Conservation (phyloP, 2,113 vertebrate species). For the Seriola dumerili region DNA sequence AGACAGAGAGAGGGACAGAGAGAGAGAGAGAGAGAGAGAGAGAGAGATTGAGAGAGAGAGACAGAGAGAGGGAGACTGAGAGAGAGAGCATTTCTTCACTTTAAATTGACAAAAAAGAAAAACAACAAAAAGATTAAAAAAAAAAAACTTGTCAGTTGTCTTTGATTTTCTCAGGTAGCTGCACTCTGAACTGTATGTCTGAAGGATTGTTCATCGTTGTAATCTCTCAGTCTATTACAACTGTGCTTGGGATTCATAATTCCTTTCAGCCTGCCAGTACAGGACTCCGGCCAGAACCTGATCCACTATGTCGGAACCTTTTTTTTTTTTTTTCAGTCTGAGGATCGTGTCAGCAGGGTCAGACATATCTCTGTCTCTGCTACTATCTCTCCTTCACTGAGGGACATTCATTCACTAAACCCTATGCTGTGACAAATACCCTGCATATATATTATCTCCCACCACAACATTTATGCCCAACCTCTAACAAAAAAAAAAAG, state of each 20-base stretch:
- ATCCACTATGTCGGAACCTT: constrained; percentile 32
- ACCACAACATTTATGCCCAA: neutral
- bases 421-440: neutral
- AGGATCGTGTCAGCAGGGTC: constrained; percentile 11
- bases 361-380: neutral
- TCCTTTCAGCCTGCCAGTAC: neutral
- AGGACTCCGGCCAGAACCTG: constrained; percentile 20
- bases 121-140: neutral
- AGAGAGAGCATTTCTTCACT: neutral
- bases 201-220: neutral
- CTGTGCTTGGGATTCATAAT: constrained; percentile 2
- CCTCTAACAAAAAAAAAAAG: neutral
- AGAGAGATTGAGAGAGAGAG: constrained; percentile 12
- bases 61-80: neutral
- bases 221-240: neutral
- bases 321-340: constrained; percentile 40
- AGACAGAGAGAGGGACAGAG: neutral
- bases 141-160: neutral
- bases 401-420: neutral
- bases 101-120: neutral
- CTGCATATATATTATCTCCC: neutral
- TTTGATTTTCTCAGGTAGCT: neutral
- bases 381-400: no score
- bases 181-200: neutral
- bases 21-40: neutral